phyloP scores from a whole-genome alignment of 2,888 invertebrate species.

The Pseudococcus jackbeardsleyi region DNA sequence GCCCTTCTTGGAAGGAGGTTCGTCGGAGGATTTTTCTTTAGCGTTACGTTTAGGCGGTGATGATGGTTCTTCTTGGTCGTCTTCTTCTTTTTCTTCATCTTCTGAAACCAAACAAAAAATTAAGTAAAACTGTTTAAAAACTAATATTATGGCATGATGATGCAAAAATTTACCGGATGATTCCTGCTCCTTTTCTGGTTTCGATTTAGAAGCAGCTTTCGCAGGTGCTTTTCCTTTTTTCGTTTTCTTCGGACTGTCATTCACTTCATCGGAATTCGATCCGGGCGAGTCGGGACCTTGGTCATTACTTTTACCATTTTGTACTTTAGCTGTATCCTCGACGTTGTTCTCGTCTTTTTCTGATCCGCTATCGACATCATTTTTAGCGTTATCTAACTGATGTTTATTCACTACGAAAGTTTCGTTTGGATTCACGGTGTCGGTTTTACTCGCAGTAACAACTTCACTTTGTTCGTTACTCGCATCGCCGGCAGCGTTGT shows the following conservation, averaged over 20 bases:
- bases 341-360: neutral
- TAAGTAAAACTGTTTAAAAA: neutral
- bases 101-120: conserved; percentile 9
- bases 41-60: conserved; percentile 37
- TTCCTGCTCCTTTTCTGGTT: conserved; percentile 21
- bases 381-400: neutral
- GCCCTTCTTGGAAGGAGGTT: conserved; percentile 5
- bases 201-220: neutral
- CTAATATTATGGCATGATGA: neutral
- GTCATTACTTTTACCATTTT: conserved; percentile 26
- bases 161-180: neutral
- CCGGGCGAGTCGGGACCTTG: neutral
- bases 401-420: neutral
- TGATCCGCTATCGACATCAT: neutral
- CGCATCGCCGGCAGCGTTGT: conserved; percentile 22
- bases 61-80: neutral
- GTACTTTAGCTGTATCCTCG: neutral
- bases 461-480: conserved; percentile 23
- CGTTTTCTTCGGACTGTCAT: neutral
- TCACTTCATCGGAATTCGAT: conserved; percentile 10
- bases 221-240: conserved; percentile 31
- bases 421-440: neutral
- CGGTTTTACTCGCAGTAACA: conserved; percentile 18
- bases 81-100: neutral
- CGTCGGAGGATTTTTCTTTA: conserved; percentile 43